phyloP scores from a whole-genome alignment of 2,113 vertebrate genomes.

The Chrysochloris asiatica region DNA sequence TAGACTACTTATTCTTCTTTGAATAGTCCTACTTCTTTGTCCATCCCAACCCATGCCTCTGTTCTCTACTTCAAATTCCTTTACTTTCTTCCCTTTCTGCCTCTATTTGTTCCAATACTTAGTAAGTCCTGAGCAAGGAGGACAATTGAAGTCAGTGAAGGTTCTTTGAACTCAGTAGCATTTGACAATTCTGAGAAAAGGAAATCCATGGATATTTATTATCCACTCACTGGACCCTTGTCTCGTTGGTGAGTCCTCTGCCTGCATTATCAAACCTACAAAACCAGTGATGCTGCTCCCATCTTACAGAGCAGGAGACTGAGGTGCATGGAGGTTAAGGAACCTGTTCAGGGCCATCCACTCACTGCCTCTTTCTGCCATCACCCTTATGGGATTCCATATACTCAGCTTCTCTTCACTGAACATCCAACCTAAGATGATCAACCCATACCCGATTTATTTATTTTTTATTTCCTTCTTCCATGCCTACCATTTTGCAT shows the following conservation, averaged over 20 bases:
- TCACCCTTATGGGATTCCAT: neutral
- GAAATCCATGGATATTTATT: neutral
- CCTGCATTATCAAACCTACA: neutral
- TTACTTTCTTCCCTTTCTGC: slow-evolving; percentile 28
- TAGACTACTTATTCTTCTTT: neutral
- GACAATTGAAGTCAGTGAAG: slow-evolving; percentile 10
- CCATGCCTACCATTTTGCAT: slow-evolving; percentile 8
- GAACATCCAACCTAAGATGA: neutral
- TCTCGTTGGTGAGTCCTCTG: neutral
- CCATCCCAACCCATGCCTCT: neutral
- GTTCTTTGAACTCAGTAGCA: neutral
- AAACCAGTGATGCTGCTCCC: neutral
- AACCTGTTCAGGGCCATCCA: neutral
- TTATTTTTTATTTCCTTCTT: neutral
- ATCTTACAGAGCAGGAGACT: neutral
- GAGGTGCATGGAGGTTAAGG: neutral
- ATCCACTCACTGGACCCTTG: neutral
- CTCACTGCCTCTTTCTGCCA: neutral
- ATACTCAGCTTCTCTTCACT: slow-evolving; percentile 10
- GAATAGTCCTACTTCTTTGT: slow-evolving; percentile 7
- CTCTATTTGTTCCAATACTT: neutral
- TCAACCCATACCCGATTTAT: neutral
- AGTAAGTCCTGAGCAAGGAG: neutral
- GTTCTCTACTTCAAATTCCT: slow-evolving; percentile 2
- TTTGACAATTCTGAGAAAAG: slow-evolving; percentile 8